Base-by-base conservation (phyloP, 2,113 vertebrate species). In the Caretta caretta region DNA sequence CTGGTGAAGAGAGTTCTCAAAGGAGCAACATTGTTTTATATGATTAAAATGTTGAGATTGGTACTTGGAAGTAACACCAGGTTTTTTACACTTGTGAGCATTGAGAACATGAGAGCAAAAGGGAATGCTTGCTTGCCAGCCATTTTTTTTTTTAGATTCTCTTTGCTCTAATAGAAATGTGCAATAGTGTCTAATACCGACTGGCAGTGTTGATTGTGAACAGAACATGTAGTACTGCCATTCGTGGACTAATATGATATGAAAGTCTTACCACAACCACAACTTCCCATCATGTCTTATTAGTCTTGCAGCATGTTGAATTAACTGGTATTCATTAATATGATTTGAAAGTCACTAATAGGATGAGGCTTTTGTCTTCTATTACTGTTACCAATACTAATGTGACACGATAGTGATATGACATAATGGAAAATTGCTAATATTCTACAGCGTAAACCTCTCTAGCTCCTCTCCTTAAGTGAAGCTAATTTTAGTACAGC, bases 261-360 rank as follows among this genome's bases (percentile, higher is more conserved):
- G 51, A 96, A 95, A 93, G 22, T 90, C 81, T 92, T 95, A 92
- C 31, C 10, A 42, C 62, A 93, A 53, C 27, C 87, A 19, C 22
- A 94, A 85, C 59, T 92, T 96, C 84, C 81, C 85, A 48, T 94
- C 81, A 82, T 53, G 35, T 78, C 50, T 78, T 91, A 90, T 93
- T 95, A 93, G 59, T 76, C 38, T 85, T 88, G 5, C 4, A 91
- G 17, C 24, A 0, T 76, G 29, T 82, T 94, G 51, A 24, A 35
- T 13, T 87, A 94, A 35, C 17, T 86, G 16, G 6, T 29, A 89
- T 90, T 91, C 42, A 87, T 93, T 91, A 95, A 93, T 62, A 56
- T 91, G 80, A 94, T 94, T 72, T 92, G 92, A 96, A 87, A 88
- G 72, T 80, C 35, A 87, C 50, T 94, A 92, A 93, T 87, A 3